Conservation (phyloP, 2,113 vertebrate species). For the Hemichromis elongatus region DNA sequence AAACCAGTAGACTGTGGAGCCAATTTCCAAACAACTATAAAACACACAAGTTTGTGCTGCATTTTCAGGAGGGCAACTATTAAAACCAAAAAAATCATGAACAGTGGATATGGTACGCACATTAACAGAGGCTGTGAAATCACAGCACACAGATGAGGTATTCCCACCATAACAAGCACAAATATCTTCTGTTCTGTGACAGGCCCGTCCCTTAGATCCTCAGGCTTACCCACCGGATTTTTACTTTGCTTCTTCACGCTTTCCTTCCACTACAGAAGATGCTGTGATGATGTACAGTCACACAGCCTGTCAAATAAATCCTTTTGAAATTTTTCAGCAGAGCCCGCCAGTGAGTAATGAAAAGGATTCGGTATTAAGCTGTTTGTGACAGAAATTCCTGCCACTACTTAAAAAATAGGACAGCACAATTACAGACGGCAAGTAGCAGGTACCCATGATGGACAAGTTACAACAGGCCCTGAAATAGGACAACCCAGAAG, state of each 20-base stretch:
- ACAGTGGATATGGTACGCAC: not conserved
- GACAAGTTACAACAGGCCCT: not conserved
- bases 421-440: not conserved
- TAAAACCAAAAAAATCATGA: not conserved
- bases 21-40: not conserved
- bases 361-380: not conserved
- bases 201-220: slow-evolving; percentile 18
- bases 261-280: not conserved
- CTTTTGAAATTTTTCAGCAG: slow-evolving; percentile 1
- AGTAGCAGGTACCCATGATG: not conserved
- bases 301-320: slow-evolving; percentile 17
- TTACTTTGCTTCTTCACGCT: not conserved
- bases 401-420: not conserved
- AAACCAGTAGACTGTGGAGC: not conserved
- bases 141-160: slow-evolving; percentile 8
- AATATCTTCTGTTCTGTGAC: slow-evolving; percentile 27
- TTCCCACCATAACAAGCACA: slow-evolving; percentile 13
- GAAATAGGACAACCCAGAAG: not conserved
- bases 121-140: not conserved
- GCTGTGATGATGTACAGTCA: slow-evolving; percentile 9
- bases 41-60: not conserved
- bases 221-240: not conserved
- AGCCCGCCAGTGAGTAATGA: not conserved
- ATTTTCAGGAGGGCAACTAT: not conserved
- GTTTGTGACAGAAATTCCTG: not conserved